Evolutionary conservation across 2,797 vertebrate genomes (phyloP).

Genomic region (Anguilla anguilla): DNA sequence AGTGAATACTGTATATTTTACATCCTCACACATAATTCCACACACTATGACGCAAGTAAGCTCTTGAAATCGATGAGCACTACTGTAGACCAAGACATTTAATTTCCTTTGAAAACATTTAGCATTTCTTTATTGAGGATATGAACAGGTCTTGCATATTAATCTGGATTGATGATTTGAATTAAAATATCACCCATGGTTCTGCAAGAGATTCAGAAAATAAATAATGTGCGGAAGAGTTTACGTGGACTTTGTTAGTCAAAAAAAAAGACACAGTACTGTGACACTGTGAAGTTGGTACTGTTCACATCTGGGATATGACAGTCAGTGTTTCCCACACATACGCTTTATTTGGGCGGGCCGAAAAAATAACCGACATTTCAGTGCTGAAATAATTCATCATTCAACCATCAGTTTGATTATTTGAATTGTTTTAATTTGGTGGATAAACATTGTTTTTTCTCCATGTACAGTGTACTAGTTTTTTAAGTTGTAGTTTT

Average conservation of each 20-base stretch:
- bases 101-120: not conserved
- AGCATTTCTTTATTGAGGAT: not conserved
- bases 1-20: not conserved
- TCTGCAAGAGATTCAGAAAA: not conserved
- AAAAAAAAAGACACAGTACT: not conserved
- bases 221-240: not conserved
- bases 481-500: too few relatives aligned
- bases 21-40: not conserved
- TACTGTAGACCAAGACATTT: not conserved
- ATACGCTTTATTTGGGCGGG: too few relatives aligned
- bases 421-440: too few relatives aligned
- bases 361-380: too few relatives aligned
- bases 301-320: not conserved
- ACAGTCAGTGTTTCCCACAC: too few relatives aligned
- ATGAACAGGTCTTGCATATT: not conserved
- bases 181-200: not conserved
- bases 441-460: too few relatives aligned
- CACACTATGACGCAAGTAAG: slow-evolving; percentile 8
- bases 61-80: not conserved
- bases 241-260: not conserved
- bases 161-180: not conserved
- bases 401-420: too few relatives aligned
- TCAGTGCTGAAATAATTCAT: too few relatives aligned
- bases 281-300: not conserved
- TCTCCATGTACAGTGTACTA: too few relatives aligned